These are phyloP conservation scores for Gasteruption jaculator DNA, from an alignment of 2,888 invertebrate genomes.

Conservation along the genomic window DNA sequence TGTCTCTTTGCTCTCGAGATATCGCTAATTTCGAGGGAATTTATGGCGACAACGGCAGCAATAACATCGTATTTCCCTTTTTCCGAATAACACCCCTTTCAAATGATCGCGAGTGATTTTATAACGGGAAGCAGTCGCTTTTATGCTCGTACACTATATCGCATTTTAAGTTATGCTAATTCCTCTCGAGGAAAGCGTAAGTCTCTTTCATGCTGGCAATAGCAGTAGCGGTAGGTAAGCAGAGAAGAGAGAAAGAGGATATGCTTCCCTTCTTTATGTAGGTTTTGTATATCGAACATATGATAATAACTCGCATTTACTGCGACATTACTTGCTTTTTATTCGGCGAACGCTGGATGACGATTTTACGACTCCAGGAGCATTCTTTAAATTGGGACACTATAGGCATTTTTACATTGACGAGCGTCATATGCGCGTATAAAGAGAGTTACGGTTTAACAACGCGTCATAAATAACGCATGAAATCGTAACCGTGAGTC, in stretches of 20 bases:
- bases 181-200: conserved; percentile 22
- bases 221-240: too few species aligned
- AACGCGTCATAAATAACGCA: too few species aligned
- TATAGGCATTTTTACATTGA: too few species aligned
- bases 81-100: too few species aligned
- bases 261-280: too few species aligned
- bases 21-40: conserved; percentile 21
- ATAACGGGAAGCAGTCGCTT: conserved; percentile 34
- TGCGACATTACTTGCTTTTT: conserved; percentile 35
- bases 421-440: too few species aligned
- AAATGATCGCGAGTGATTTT: conserved; percentile 28
- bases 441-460: too few species aligned
- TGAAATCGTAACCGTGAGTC: too few species aligned
- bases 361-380: conserved; percentile 42
- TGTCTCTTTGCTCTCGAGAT: conserved; percentile 14
- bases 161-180: conserved; percentile 46
- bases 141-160: conserved; percentile 37
- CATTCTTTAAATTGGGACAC: conserved; percentile 40
- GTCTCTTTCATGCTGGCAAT: conserved; percentile 13
- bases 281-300: conserved; percentile 46
- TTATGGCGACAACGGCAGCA: too few species aligned
- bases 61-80: too few species aligned
- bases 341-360: conserved; percentile 36
- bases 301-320: conserved; percentile 43
- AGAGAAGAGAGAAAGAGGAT: too few species aligned